These are phyloP conservation scores for Gallinago solitaria DNA, from an alignment of 2,797 vertebrate species.

Conservation along the genomic window DNA sequence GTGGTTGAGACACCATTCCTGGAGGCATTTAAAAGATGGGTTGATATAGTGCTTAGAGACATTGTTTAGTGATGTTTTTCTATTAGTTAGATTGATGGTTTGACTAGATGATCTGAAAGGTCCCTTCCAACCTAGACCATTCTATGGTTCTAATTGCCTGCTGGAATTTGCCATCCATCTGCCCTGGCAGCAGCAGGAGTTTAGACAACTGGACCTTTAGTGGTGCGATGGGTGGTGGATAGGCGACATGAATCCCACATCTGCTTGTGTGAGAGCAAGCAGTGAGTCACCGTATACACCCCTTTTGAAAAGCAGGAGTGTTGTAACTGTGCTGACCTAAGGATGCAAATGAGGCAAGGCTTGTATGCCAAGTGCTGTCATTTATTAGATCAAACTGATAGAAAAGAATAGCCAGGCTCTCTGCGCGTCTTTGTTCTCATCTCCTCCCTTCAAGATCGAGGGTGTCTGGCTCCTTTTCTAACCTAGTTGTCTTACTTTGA, in stretches of 20 bases:
- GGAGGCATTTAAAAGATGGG: no score
- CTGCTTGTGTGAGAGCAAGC: not conserved
- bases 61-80: no score
- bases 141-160: not conserved
- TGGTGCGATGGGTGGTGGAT: fast-evolving
- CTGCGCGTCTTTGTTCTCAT: fast-evolving
- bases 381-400: not conserved
- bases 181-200: not conserved
- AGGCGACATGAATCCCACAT: not conserved
- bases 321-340: not conserved
- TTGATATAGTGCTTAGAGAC: no score
- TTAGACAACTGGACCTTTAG: not conserved
- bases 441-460: not conserved
- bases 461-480: not conserved
- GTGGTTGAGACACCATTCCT: no score
- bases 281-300: not conserved
- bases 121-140: no score
- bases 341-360: not conserved
- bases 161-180: not conserved
- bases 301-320: not conserved
- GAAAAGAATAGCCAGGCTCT: not conserved
- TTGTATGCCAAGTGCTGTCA: not conserved
- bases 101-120: no score
- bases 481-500: not conserved
- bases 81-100: no score